Evolutionary conservation across 2,888 invertebrate species (phyloP).

Genomic region (Zaprionus obscuricornis): DNA sequence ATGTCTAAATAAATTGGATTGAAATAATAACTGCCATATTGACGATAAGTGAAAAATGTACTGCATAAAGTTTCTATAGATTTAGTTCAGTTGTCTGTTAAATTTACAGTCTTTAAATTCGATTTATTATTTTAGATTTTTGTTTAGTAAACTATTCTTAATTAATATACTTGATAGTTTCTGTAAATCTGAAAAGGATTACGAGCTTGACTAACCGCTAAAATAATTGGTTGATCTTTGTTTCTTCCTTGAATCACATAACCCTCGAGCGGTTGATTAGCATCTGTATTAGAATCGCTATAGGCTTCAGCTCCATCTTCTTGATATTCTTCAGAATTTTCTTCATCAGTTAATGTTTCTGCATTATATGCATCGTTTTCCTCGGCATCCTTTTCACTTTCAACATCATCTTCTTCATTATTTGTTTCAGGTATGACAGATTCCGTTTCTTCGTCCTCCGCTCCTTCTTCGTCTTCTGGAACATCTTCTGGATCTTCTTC

Average conservation of each 20-base stretch:
- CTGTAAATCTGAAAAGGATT: slow-evolving; percentile 32
- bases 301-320: slow-evolving; percentile 1
- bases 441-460: too few species aligned
- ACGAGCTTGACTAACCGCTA: slow-evolving; percentile 14
- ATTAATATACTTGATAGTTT: slow-evolving; percentile 17
- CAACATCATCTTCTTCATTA: too few species aligned
- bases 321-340: background rate
- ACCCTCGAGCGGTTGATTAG: background rate
- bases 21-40: too few species aligned
- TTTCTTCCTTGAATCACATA: slow-evolving; percentile 24
- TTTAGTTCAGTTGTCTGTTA: too few species aligned
- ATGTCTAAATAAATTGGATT: too few species aligned
- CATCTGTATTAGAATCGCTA: background rate
- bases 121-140: background rate
- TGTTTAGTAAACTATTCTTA: background rate
- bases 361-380: background rate
- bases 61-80: too few species aligned
- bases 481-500: too few species aligned
- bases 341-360: background rate
- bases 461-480: too few species aligned
- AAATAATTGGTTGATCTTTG: slow-evolving; percentile 12
- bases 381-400: background rate
- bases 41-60: too few species aligned
- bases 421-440: too few species aligned
- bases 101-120: background rate